Evolutionary conservation across 1,140 invertebrate species (phyloP).

Genomic region (Ruditapes philippinarum): DNA sequence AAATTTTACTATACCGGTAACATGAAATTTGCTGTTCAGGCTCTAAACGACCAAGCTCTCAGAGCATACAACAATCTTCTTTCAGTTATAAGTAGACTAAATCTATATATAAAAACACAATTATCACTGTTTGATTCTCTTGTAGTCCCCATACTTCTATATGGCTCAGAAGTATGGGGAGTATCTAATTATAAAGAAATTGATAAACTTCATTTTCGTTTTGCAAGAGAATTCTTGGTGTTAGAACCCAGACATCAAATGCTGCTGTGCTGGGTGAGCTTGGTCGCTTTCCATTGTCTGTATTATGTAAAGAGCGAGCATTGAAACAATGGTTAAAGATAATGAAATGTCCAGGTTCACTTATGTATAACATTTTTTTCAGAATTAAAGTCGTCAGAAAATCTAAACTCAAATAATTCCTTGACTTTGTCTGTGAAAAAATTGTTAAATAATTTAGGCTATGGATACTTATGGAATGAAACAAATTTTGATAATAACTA

Average conservation of each 20-base stretch:
- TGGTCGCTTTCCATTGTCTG: conserved; percentile 34
- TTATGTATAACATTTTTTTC: not conserved
- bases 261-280: conserved; percentile 8
- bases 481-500: no score
- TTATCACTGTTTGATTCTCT: conserved; percentile 26
- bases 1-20: conserved; percentile 32
- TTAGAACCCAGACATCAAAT: conserved; percentile 30
- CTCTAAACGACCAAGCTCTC: no score
- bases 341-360: not conserved
- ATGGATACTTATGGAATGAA: not conserved
- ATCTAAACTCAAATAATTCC: not conserved
- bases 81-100: not conserved
- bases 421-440: not conserved
- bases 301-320: conserved; percentile 30
- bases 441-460: not conserved
- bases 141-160: conserved; percentile 35
- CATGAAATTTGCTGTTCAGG: conserved; percentile 1
- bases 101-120: conserved; percentile 28
- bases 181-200: no score
- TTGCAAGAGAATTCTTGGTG: conserved; percentile 30
- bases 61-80: no score
- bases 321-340: conserved; percentile 29
- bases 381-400: not conserved
- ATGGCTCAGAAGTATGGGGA: no score
- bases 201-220: conserved; percentile 41